Evolutionary conservation across 2,888 invertebrate species (phyloP), one percentile per base, ranked within the genome.

Genomic region (Helleia helle): DNA sequence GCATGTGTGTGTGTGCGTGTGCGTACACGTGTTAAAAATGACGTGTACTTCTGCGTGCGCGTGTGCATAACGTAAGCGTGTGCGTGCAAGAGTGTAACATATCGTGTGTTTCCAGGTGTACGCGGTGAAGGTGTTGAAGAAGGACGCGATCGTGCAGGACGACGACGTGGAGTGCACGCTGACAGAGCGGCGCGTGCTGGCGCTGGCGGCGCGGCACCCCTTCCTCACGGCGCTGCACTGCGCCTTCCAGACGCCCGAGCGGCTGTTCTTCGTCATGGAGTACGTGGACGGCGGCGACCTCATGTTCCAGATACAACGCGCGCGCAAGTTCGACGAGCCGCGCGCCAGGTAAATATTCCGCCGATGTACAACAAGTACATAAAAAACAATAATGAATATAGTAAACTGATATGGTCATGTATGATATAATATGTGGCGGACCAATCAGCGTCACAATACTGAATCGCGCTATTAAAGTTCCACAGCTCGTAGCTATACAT

Each of bases 111-210:
- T 2, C 38, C 64, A 88, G 87, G 93, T 94, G 54, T 94, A 92
- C 69, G 93, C 93, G 7, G 91, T 93, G 45, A 93, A 94, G 72
- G 93, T 97, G 55, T 87, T 99, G 64, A 97, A 97, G 87, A 99
- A 99, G 81, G 97, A 97, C 85, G 96, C 96, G 27, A 99, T 99
- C 54, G 93, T 98, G 62, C 97, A 98, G 85, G 98, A 99, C 77
- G 99, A 99, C 75, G 99, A 99, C 86, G 98, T 99, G 42, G 99
- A 99, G 79, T 99, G 98, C 81, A 99, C 98, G 42, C 96, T 99
- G 92, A 97, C 97, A 47, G 99, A 99, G 84, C 97, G 98, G 70
- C 89, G 98, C 64, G 98, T 99, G 71, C 88, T 99, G 61, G 95
- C 96, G 39, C 87, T 99, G 65, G 96, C 98, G n/a, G 98, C 98